Percentiles rank a stretch among this genome's conserved stretches.
These are phyloP conservation scores for Nesogale talazaci DNA, from an alignment of 2,113 vertebrate species.

Conservation along the genomic window DNA sequence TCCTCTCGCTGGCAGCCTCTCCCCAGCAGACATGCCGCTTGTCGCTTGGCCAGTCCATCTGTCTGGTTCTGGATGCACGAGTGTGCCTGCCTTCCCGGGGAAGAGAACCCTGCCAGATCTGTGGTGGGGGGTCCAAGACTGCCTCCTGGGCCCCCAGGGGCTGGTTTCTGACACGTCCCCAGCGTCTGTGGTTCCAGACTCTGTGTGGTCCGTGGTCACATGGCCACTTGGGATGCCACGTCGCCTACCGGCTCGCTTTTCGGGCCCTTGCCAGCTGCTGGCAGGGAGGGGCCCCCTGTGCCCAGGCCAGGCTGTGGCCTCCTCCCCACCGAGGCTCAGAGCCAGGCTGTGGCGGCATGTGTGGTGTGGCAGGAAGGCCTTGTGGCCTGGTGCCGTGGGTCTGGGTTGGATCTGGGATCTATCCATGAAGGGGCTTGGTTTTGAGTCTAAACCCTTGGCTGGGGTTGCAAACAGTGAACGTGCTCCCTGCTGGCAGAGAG, in stretches of 20 bases:
- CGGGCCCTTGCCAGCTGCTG: fast-evolving
- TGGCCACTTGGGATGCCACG: not conserved
- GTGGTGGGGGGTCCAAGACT: not conserved
- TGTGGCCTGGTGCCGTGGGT: fast-evolving
- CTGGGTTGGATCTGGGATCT: not conserved
- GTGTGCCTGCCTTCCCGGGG: not conserved
- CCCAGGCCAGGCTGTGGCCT: fast-evolving
- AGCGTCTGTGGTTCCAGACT: not conserved
- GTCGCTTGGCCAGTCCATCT: constrained; percentile 69
- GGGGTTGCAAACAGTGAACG: not conserved
- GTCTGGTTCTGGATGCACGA: constrained; percentile 56
- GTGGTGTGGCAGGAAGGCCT: not conserved
- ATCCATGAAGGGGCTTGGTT: fast-evolving
- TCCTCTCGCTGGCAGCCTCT: not conserved
- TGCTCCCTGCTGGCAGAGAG: not conserved
- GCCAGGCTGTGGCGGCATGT: fast-evolving
- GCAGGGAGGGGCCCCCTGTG: not conserved
- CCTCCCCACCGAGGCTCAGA: not conserved
- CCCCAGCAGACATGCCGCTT: constrained; percentile 46
- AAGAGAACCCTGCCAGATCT: not conserved
- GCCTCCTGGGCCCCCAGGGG: not conserved
- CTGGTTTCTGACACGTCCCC: not conserved
- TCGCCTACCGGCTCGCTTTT: not conserved
- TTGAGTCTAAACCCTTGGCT: not conserved
- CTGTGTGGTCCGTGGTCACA: not conserved